Evolutionary conservation across 2,888 invertebrate genomes (phyloP).

Genomic region (Drosophila neotestacea): DNA sequence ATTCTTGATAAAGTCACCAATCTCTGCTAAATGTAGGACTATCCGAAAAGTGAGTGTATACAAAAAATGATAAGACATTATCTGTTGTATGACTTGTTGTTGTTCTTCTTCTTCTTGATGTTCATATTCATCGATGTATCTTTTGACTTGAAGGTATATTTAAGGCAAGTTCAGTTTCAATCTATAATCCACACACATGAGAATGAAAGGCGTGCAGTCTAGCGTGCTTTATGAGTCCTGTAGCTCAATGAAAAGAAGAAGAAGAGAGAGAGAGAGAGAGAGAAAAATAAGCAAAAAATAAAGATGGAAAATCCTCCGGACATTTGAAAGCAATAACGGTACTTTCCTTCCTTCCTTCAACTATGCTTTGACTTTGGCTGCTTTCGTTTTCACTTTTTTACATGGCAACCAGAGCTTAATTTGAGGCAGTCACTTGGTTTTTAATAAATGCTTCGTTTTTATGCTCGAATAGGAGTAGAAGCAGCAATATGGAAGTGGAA

Average conservation of each 20-base stretch:
- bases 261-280: not conserved
- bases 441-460: slow-evolving; percentile 53
- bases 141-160: not conserved
- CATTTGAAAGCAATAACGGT: slow-evolving; percentile 47
- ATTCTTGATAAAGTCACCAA: too few species aligned
- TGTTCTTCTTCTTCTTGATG: too few species aligned
- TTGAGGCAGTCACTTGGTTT: slow-evolving; percentile 45
- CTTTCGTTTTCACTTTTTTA: slow-evolving; percentile 2
- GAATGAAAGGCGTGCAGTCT: slow-evolving; percentile 24
- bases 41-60: not conserved
- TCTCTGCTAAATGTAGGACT: not conserved
- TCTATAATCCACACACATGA: slow-evolving; percentile 18
- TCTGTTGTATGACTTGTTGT: slow-evolving; percentile 4
- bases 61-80: slow-evolving; percentile 13
- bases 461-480: slow-evolving; percentile 20
- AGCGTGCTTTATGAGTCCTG: slow-evolving; percentile 30
- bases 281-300: too few species aligned
- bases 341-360: slow-evolving; percentile 23
- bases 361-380: slow-evolving; percentile 18
- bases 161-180: slow-evolving; percentile 3
- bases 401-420: slow-evolving; percentile 34
- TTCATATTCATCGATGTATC: not conserved
- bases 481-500: not conserved
- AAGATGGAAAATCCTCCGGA: slow-evolving; percentile 7
- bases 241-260: not conserved